Evolutionary conservation across 2,888 invertebrate species (phyloP), one percentile per base, ranked within the genome.

Genomic region (Melinaea menophilus): DNA sequence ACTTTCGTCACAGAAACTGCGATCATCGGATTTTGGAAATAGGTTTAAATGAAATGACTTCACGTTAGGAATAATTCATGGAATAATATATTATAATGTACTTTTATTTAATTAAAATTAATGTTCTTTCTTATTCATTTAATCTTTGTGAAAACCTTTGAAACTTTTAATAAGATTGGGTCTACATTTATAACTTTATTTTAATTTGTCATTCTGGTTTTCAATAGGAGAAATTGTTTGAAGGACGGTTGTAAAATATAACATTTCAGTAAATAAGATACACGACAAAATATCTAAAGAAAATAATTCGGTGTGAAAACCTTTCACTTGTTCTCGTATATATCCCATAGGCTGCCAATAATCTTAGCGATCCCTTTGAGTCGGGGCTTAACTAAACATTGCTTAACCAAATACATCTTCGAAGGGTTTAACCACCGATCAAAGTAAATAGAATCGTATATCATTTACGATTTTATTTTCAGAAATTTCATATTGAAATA

Each of bases 361-460:
- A 51, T 31, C 31, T 51, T n/a, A 9, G 31, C 51, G 51, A 51
- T 51, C 51, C 51, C 51, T 51, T 51, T 51, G 51, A 31, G 31
- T 51, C 11, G 31, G 22, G 7, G 31, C 31, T 51, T 31, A 51
- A 51, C 31, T 51, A 51, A 7, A 51, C 51, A 51, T 51, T 31
- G 51, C 51, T 51, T 51, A 51, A 51, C 31, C 31, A 51, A 51
- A 51, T 31, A 51, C 22, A 13, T 5, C 51, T 31, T 51, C 7
- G 22, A 22, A 13, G 2, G 31, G 51, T 51, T 51, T 51, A 22
- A 51, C 13, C 51, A 51, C 51, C 51, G 22, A 51, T 51, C 51
- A 51, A 51, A 51, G 51, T 22, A 51, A 51, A 51, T 22, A 22
- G 22, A 51, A 51, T 51, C 31, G 2, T 51, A 51, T 51, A 51